Percentiles rank a stretch among this genome's conserved stretches.
These are phyloP conservation scores for Glyphotaelius pellucidus DNA, from an alignment of 2,888 invertebrate species.

Conservation along the genomic window DNA sequence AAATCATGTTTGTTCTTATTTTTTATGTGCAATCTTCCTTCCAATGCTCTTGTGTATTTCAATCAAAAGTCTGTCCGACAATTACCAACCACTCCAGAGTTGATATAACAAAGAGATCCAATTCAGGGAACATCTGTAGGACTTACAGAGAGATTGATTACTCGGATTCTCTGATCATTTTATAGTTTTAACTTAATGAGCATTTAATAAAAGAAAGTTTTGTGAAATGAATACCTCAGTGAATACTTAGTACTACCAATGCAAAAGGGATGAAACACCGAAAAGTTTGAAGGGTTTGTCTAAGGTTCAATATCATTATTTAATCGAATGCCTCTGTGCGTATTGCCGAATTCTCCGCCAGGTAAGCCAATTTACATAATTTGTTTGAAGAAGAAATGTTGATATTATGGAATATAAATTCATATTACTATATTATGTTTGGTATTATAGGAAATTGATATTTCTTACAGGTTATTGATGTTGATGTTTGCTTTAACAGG, in stretches of 20 bases:
- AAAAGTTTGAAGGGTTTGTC: constrained; percentile 16
- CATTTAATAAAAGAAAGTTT: constrained; percentile 3
- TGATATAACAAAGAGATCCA: neutral
- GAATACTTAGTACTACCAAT: constrained; percentile 6
- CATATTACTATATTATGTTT: neutral
- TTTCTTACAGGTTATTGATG: neutral
- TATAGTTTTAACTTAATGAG: neutral
- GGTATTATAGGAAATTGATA: neutral
- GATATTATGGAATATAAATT: neutral
- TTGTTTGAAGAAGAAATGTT: constrained; percentile 1
- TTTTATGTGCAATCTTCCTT: constrained; percentile 36
- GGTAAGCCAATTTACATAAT: constrained; percentile 33
- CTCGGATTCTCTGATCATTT: constrained; percentile 42
- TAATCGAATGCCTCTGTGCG: neutral
- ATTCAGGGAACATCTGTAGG: neutral
- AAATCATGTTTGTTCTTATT: constrained; percentile 63
- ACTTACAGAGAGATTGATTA: neutral
- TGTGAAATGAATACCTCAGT: neutral
- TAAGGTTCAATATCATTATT: constrained; percentile 2
- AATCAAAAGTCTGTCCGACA: neutral
- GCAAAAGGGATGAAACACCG: neutral
- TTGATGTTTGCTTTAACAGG: neutral
- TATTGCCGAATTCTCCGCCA: neutral
- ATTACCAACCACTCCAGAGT: neutral
- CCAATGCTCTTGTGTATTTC: neutral